phyloP scores from a whole-genome alignment of 1,140 invertebrate genomes.

The Atta cephalotes region DNA sequence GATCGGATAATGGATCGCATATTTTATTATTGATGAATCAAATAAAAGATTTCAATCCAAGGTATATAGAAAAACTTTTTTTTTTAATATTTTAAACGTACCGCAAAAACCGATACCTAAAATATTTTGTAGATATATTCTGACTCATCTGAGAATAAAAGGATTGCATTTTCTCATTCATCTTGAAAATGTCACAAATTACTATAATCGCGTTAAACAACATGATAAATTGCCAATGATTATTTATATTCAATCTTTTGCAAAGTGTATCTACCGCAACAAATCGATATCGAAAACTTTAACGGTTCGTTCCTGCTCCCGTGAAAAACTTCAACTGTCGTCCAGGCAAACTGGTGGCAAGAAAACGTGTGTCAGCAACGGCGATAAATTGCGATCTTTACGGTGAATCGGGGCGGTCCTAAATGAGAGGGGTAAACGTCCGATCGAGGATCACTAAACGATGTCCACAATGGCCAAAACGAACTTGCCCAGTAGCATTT shows the following conservation, averaged over 20 bases:
- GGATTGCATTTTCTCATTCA: constrained; percentile 10
- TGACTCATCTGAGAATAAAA: constrained; percentile 15
- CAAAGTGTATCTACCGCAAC: neutral
- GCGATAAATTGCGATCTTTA: constrained; percentile 66
- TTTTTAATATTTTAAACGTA: neutral
- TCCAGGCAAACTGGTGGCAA: neutral
- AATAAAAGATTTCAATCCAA: neutral
- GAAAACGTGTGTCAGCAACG: constrained; percentile 42
- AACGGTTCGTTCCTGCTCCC: neutral
- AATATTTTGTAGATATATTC: neutral
- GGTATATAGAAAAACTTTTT: neutral
- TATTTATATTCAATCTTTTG: neutral
- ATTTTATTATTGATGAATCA: neutral
- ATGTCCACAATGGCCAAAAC: constrained; percentile 71
- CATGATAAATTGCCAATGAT: constrained; percentile 13
- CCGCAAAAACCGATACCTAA: neutral
- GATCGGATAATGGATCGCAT: neutral
- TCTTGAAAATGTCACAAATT: constrained; percentile 16
- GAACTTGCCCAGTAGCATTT: constrained; percentile 73
- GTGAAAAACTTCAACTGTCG: constrained; percentile 55
- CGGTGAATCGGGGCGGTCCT: constrained; percentile 48
- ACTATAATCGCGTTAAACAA: constrained; percentile 4
- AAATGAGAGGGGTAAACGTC: constrained; percentile 64
- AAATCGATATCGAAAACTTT: neutral
- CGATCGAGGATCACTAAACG: constrained; percentile 65